Percentiles rank a stretch among this genome's conserved stretches.
Conservation (phyloP, 2,797 vertebrate genomes). For the Falco naumanni region DNA sequence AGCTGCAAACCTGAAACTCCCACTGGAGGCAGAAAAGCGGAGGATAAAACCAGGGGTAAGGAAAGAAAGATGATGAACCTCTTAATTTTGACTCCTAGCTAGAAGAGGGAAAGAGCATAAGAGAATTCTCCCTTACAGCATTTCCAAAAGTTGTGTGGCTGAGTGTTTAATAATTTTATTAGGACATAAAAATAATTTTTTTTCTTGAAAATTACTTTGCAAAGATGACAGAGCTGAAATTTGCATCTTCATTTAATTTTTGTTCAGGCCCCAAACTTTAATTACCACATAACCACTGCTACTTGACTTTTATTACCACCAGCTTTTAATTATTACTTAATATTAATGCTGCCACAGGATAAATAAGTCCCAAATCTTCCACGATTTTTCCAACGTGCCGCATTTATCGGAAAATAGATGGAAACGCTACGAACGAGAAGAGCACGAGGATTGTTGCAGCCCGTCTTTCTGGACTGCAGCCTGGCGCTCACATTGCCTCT, state of each 20-base stretch:
- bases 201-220: background rate
- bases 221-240: background rate
- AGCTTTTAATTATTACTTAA: background rate
- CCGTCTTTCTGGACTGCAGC: background rate
- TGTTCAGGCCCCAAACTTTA: background rate
- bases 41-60: background rate
- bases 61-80: background rate
- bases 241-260: background rate
- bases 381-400: background rate
- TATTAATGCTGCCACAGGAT: background rate
- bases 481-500: background rate
- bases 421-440: background rate
- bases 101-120: background rate
- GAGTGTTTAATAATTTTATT: background rate
- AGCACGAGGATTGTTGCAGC: rapidly evolving
- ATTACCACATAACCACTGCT: background rate
- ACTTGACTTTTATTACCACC: background rate
- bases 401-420: background rate
- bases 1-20: background rate
- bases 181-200: background rate
- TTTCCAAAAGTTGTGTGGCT: background rate
- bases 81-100: background rate
- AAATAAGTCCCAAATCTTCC: background rate
- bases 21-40: background rate
- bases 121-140: background rate